Evolutionary conservation across 2,888 invertebrate genomes (phyloP), one percentile per base, ranked within the genome.

Genomic region (Phanerotoma sp.): DNA sequence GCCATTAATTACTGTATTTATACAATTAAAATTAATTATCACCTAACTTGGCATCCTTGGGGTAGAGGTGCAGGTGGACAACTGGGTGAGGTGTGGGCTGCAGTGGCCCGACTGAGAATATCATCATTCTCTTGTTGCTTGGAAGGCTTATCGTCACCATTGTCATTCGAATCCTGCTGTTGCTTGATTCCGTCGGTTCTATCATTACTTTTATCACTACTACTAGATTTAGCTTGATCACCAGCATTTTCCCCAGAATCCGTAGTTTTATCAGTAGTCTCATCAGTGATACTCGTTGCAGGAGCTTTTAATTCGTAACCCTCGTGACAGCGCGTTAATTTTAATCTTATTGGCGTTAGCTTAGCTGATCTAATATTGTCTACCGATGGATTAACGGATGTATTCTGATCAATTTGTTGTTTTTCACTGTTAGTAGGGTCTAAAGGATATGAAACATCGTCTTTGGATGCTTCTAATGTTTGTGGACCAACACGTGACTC

Each of bases 1-100:
- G 67, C 59, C 64, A 64, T 66, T 64, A 69, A 66, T 68, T 67
- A 69, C 64, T 63, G 63, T 68, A 68, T 68, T 63, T 70, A 72
- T 70, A 73, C 75, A 74, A 74, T 72, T 74, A 75, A 79, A 86
- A 89, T 90, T 77, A 75, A 74, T 79, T 87, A 90, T 91, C 90
- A 91, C 85, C 91, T 91, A 84, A 90, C 90, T 84, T 89, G 89
- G 81, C 89, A 89, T 82, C 89, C 89, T 83, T 89, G 88, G 77
- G 85, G 87, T 70, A 86, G 82, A 73, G 86, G 81, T 74, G 85
- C 81, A 61, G 85, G 77, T 65, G 80, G 76, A 71, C 78, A 77
- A 58, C 71, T 68, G 54, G 77, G 64, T 54, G 76, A 69, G 63
- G 67, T 61, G 56, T 62, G 61, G 51, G 63, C 57, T 47, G 60